Conservation (phyloP, 2,113 vertebrate genomes). For the Sebastes schlegelii region DNA sequence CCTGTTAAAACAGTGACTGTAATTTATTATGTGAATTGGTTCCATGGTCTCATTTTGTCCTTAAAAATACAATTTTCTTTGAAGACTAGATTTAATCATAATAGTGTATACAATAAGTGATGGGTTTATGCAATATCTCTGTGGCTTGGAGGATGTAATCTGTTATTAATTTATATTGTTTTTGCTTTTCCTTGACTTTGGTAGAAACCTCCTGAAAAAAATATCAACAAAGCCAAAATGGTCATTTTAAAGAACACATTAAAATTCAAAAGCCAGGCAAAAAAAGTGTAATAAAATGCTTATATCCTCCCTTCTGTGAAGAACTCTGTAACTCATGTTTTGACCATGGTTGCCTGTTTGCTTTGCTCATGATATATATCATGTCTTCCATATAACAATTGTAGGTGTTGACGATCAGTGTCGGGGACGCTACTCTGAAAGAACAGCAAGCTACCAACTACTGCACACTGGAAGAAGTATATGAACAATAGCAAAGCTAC, state of each 20-base stretch:
- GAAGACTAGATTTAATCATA: slow-evolving; percentile 15
- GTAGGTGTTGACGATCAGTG: no score
- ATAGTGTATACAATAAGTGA: slow-evolving; percentile 3
- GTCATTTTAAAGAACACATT: not conserved
- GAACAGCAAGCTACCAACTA: no score
- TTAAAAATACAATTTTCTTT: slow-evolving; percentile 32
- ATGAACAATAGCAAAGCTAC: no score
- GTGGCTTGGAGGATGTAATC: not conserved
- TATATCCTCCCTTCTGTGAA: not conserved
- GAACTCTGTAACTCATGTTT: not conserved
- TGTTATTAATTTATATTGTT: not conserved
- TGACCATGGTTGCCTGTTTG: not conserved
- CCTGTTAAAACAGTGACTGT: slow-evolving; percentile 14
- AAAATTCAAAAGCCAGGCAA: not conserved
- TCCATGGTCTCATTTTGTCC: slow-evolving; percentile 22
- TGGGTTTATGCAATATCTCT: slow-evolving; percentile 7
- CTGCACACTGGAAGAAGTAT: no score
- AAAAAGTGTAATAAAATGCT: not conserved
- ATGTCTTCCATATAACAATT: not conserved
- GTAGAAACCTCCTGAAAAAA: not conserved
- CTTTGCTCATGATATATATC: not conserved
- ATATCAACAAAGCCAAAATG: not conserved
- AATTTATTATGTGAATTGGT: slow-evolving; percentile 27
- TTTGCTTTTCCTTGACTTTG: not conserved
- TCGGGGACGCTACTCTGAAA: no score